These are phyloP conservation scores for Laupala kohalensis DNA, from an alignment of 1,140 invertebrate genomes.

Conservation along the genomic window DNA sequence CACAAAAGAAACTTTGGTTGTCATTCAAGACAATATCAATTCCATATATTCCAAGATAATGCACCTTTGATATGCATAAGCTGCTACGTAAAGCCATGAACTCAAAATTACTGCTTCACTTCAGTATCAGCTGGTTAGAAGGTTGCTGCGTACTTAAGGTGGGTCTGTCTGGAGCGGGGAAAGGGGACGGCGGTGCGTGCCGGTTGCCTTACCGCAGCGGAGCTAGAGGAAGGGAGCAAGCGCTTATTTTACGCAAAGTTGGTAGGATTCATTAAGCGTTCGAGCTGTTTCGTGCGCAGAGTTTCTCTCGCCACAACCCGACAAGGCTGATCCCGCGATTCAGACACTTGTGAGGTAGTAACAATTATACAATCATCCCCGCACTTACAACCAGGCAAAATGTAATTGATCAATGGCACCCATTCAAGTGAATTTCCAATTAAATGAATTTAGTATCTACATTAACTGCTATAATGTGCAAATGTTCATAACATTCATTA, in stretches of 20 bases:
- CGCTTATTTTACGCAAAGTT: too few species aligned
- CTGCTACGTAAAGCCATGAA: constrained; percentile 1
- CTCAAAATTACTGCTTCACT: constrained; percentile 9
- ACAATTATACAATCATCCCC: background rate
- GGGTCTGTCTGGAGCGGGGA: too few species aligned
- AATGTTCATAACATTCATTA: background rate
- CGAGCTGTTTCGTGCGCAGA: background rate
- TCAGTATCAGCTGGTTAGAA: too few species aligned
- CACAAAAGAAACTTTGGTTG: background rate
- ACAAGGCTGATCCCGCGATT: background rate
- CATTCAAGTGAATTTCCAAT: background rate
- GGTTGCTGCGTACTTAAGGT: too few species aligned
- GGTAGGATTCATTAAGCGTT: background rate
- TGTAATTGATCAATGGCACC: background rate
- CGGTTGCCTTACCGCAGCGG: too few species aligned
- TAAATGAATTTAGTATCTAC: background rate
- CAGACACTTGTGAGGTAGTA: background rate
- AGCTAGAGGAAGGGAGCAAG: too few species aligned
- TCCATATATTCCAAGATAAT: background rate
- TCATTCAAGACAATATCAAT: background rate
- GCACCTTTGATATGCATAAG: background rate
- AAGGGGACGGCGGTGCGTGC: too few species aligned
- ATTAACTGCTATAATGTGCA: background rate
- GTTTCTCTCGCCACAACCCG: background rate
- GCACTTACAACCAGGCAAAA: background rate